Evolutionary conservation across 2,113 vertebrate genomes (phyloP).

Genomic region (Xiphophorus maculatus): DNA sequence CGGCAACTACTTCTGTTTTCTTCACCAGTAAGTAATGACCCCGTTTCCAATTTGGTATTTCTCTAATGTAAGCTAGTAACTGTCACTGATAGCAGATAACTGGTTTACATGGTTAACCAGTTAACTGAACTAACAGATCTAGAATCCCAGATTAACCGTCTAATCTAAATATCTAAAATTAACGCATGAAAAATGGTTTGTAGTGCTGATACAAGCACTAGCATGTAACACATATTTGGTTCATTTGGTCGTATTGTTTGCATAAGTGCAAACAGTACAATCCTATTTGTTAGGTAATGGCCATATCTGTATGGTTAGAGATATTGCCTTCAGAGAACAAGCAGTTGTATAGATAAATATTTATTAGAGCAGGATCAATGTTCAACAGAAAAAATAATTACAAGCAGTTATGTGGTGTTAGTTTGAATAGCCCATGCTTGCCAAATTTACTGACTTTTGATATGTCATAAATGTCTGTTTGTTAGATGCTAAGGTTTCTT

Average conservation of each 20-base stretch:
- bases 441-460: neutral
- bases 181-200: no score
- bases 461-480: neutral
- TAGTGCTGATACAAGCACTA: no score
- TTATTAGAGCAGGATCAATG: neutral
- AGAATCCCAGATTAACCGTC: neutral
- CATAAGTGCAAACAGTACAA: no score
- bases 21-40: conserved; percentile 3
- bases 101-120: no score
- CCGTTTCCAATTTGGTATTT: neutral
- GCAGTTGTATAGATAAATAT: neutral
- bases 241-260: no score
- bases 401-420: neutral
- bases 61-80: neutral
- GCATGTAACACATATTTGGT: no score
- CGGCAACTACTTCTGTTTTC: neutral
- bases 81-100: no score
- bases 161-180: no score
- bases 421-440: neutral
- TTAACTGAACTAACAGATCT: neutral
- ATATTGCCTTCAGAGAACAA: no score
- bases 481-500: no score
- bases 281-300: no score
- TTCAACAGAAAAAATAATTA: neutral
- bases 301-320: no score